phyloP scores from a whole-genome alignment of 2,113 vertebrate genomes.

The Poeciliopsis occidentalis region DNA sequence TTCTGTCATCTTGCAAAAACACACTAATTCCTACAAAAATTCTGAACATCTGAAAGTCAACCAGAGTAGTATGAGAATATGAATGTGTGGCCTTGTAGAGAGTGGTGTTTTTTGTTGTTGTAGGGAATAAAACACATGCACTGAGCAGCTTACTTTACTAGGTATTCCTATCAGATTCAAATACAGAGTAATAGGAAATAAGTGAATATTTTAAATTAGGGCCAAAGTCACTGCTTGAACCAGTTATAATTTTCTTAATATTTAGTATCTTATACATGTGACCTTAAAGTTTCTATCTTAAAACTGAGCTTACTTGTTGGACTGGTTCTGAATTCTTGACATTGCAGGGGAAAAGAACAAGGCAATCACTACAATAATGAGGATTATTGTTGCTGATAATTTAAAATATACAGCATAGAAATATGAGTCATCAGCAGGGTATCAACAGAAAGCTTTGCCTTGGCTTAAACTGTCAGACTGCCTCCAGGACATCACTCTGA shows the following conservation, averaged over 20 bases:
- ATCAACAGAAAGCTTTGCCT: constrained; percentile 58
- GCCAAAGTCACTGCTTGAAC: not conserved
- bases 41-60: constrained; percentile 47
- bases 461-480: constrained; percentile 56
- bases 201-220: not conserved
- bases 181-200: not conserved
- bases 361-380: constrained; percentile 42
- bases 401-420: constrained; percentile 60
- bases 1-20: constrained; percentile 68
- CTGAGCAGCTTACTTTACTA: not conserved
- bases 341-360: constrained; percentile 27
- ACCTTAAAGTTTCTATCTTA: not conserved
- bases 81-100: not conserved
- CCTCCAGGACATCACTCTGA: constrained; percentile 36
- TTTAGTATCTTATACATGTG: constrained; percentile 14
- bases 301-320: not conserved
- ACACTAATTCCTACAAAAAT: constrained; percentile 55
- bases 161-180: not conserved
- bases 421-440: constrained; percentile 54
- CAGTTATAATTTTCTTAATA: not conserved
- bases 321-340: constrained; percentile 17
- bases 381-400: constrained; percentile 55
- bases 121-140: not conserved
- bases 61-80: constrained; percentile 38
- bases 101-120: not conserved